Percentiles rank a stretch among this genome's conserved stretches.
Conservation (phyloP, 2,797 vertebrate genomes). For the Benthosema pterotum region DNA sequence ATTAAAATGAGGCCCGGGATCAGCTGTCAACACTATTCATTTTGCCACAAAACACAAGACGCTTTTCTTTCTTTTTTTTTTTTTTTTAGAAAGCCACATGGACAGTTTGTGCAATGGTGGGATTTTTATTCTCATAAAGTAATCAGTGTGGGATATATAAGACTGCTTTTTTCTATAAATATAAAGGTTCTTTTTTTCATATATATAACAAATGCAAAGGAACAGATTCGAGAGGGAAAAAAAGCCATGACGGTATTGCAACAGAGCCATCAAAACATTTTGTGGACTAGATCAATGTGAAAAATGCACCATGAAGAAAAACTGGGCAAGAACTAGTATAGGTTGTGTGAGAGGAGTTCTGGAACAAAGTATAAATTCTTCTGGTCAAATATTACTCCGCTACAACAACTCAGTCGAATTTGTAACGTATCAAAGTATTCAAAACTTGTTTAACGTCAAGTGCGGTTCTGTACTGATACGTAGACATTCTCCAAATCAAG, state of each 20-base stretch:
- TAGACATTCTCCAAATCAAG: no score
- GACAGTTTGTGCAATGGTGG: conserved; percentile 81
- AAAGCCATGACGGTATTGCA: conserved; percentile 46
- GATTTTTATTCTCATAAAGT: conserved; percentile 89
- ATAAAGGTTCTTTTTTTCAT: conserved; percentile 88
- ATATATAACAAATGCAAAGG: conserved; percentile 83
- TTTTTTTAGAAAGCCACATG: conserved; percentile 33
- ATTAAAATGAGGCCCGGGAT: no score
- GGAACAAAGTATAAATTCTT: no score
- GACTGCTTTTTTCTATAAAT: conserved; percentile 93
- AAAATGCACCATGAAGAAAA: conserved; percentile 59
- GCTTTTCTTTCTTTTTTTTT: no score
- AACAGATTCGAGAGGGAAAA: conserved; percentile 65
- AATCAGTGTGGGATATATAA: conserved; percentile 91
- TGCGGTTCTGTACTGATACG: no score
- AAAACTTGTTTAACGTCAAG: no score
- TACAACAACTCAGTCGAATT: no score
- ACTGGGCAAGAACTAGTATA: conserved; percentile 57
- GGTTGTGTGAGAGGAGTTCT: conserved; percentile 22
- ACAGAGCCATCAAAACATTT: conserved; percentile 56
- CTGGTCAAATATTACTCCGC: no score
- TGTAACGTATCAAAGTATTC: no score
- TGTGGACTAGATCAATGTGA: conserved; percentile 54
- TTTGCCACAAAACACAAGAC: conserved; percentile 5
- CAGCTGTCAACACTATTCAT: neutral